Evolutionary conservation across 2,113 vertebrate species (phyloP), one percentile per base, ranked within the genome.

Genomic region (Atractosteus spatula): DNA sequence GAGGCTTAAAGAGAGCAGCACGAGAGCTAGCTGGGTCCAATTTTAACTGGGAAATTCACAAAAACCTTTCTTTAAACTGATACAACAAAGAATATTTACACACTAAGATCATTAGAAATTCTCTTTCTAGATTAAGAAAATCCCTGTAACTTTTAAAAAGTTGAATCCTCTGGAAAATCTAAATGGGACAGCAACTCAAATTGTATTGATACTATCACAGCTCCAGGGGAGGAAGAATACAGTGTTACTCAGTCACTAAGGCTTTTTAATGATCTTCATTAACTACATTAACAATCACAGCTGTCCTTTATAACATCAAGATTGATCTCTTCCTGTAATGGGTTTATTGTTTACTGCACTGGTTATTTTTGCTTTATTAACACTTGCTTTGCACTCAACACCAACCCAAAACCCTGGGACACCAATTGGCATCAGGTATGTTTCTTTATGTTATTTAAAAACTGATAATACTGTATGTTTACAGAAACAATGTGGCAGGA

Each of bases 331-430:
- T 59, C 13, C 56, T 4, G 3, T 13, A 8, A 59, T 59, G 56
- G 56, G 56, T 59, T 59, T 59, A n/a, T n/a, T 59, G 7, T 59
- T 59, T n/a, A 59, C 56, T 12, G 56, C 56, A 59, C 56, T 59
- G 11, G 3, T 59, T n/a, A 4, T 59, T 8, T 59, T 59, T 59
- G 11, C n/a, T 59, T 59, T 13, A 4, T 59, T 59, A 4, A 8
- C 56, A 14, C 13, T 59, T 59, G 56, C 13, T 12, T 4, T 59
- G 7, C 4, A 13, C 56, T 59, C 56, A 59, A 12, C 3, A 2
- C 56, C 7, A 59, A 12, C 7, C 56, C 11, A 8, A 59, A 59
- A 12, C 56, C n/a, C n/a, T 14, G n/a, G 56, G 3, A 59, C 7
- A 59, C 1, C 7, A 12, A 12, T 59, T 3, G 7, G 56, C 13